A percentile compares a stretch with the other conserved stretches of the same genome.
These are phyloP conservation scores for Pemphredon lugubris DNA, from an alignment of 2,888 invertebrate species.

Conservation along the genomic window DNA sequence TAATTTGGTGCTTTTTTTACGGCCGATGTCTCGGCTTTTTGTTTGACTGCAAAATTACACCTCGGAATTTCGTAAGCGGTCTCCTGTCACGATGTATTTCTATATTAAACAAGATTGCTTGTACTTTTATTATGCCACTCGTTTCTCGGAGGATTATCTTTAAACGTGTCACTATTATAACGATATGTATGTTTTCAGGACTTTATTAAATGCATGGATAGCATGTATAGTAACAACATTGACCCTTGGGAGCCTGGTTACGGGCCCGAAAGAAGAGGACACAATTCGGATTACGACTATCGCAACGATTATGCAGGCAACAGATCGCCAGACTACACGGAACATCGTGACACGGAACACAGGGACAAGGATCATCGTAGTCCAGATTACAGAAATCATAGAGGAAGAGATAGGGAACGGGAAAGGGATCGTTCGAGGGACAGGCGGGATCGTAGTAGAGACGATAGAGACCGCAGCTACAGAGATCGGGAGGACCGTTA, in stretches of 20 bases:
- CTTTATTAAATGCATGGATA: constrained; percentile 49
- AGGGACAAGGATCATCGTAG: constrained; percentile 72
- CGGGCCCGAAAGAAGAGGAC: constrained; percentile 73
- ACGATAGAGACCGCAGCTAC: constrained; percentile 75
- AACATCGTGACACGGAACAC: constrained; percentile 73
- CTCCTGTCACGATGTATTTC: constrained; percentile 2
- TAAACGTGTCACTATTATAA: too few species aligned
- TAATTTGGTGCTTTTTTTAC: too few species aligned
- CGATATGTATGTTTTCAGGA: constrained; percentile 51
- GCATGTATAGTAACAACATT: constrained; percentile 76
- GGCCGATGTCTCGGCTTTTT: too few species aligned
- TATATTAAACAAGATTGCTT: too few species aligned
- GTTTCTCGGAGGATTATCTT: background rate
- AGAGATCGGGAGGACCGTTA: constrained; percentile 73
- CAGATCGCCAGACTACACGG: constrained; percentile 74
- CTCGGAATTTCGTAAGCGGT: background rate
- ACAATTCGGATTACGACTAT: constrained; percentile 73
- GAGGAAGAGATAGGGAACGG: constrained; percentile 76
- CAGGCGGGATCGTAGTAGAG: constrained; percentile 74
- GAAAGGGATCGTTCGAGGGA: constrained; percentile 77
- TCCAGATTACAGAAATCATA: constrained; percentile 76
- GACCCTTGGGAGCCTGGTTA: constrained; percentile 80
- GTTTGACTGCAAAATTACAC: background rate
- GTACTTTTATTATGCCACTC: too few species aligned
- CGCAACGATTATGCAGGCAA: constrained; percentile 72